Evolutionary conservation across 2,797 vertebrate genomes (phyloP).

Genomic region (Gastrophryne carolinensis): DNA sequence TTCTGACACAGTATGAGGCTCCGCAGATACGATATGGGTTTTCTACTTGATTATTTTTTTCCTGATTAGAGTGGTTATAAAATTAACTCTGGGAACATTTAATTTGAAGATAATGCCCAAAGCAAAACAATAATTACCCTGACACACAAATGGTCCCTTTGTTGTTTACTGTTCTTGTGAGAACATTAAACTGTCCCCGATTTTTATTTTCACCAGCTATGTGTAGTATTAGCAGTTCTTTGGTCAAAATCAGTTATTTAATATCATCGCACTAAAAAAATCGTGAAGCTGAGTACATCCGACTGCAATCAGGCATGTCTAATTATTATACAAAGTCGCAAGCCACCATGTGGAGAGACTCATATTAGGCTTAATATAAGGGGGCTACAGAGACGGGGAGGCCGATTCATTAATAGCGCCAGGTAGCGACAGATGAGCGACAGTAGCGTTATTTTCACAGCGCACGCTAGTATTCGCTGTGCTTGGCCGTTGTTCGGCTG

Average conservation of each 20-base stretch:
- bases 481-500: too few species aligned
- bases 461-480: too few species aligned
- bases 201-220: background rate
- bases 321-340: too few species aligned
- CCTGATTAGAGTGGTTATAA: slow-evolving; percentile 31
- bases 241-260: background rate
- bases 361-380: too few species aligned
- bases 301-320: too few species aligned
- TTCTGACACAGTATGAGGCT: slow-evolving; percentile 21
- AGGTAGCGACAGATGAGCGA: too few species aligned
- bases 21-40: slow-evolving; percentile 24
- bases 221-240: background rate
- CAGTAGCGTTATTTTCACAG: too few species aligned
- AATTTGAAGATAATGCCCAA: slow-evolving; percentile 20
- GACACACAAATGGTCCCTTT: background rate
- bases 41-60: slow-evolving; percentile 33
- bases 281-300: too few species aligned
- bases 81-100: slow-evolving; percentile 26
- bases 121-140: slow-evolving; percentile 17
- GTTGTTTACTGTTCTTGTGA: slow-evolving; percentile 8
- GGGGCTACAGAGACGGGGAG: too few species aligned
- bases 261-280: too few species aligned
- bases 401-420: too few species aligned
- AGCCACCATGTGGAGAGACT: too few species aligned
- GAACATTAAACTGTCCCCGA: background rate